Evolutionary conservation across 2,797 vertebrate species (phyloP), one percentile per base, ranked within the genome.

Genomic region (Oreochromis mossambicus): DNA sequence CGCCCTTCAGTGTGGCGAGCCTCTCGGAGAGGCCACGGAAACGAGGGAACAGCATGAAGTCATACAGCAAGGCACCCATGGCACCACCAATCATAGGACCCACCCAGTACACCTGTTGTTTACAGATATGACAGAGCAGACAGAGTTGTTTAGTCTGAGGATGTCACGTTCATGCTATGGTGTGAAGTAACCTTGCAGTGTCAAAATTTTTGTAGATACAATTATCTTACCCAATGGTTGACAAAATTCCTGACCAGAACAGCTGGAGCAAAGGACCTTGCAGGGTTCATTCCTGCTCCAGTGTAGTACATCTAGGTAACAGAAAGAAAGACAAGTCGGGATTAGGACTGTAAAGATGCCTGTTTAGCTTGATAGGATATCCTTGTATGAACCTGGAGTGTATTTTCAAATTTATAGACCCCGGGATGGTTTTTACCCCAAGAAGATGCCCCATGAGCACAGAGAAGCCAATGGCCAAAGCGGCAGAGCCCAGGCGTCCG

Each of bases 261-360:
- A 36, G 98, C 98, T 7, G 98, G 98, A 80, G 98, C 98, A 19
- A 99, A 99, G 85, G 98, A 98, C 78, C 98, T 97, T 6, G 98
- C 98, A 41, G 98, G 98, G 91, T 99, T 99, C 98, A 99, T 99
- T 86, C 98, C 96, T 79, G 97, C 97, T 34, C 98, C 98, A 14
- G 98, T 99, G 91, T 98, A 99, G 93, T 98, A 97, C 88, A 99
- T 97, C 98, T 99, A 93, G 38, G 88, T 83, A 17, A 85, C 29
- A 89, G 73, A 82, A 63, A 84, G 36, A 81, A 24, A n/a, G 36
- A 54, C 19, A 7, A 36, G 13, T 24, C 79, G 4, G 19, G 21
- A 15, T 80, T 63, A 66, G 51, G 8, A 77, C 6, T 8, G 4
- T n/a, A 12, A 41, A 81, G 29, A 11, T 66, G 41, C 1, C 9